phyloP scores from a whole-genome alignment of 2,888 invertebrate genomes.

The Himalopsyche tibetana region DNA sequence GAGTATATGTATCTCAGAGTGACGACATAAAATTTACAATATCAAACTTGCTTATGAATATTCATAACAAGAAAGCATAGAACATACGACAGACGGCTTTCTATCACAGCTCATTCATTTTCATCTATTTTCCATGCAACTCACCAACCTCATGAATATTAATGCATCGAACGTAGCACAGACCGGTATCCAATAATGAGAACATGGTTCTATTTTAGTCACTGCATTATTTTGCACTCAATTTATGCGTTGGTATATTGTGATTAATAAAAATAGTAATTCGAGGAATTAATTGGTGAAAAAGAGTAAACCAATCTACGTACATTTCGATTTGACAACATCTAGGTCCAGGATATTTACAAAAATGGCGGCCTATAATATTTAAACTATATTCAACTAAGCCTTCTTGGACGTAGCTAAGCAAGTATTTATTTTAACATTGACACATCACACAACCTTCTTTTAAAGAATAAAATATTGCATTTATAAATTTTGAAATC shows the following conservation, averaged over 20 bases:
- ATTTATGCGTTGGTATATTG: neutral
- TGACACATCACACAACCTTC: no score
- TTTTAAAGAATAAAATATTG: no score
- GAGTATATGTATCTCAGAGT: neutral
- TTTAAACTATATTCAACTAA: no score
- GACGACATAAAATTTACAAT: constrained; percentile 21
- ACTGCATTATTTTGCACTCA: neutral
- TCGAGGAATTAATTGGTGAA: no score
- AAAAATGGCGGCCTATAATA: no score
- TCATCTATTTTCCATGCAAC: constrained; percentile 34
- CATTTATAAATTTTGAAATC: no score
- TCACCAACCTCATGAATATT: neutral
- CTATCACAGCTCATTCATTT: constrained; percentile 15
- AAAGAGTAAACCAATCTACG: no score
- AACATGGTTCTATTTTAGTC: neutral
- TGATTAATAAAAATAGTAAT: no score
- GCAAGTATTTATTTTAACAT: no score
- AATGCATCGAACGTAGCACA: neutral
- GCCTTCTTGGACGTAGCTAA: no score
- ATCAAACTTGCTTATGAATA: constrained; percentile 25
- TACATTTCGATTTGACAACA: no score
- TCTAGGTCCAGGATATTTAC: no score
- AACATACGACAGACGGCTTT: neutral
- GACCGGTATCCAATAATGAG: constrained; percentile 20
- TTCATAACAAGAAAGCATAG: neutral